These are phyloP conservation scores for Diacarnus erythraeanus DNA, from an alignment of 37 sponge, comb jelly and placozoan genomes.

Conservation along the genomic window DNA sequence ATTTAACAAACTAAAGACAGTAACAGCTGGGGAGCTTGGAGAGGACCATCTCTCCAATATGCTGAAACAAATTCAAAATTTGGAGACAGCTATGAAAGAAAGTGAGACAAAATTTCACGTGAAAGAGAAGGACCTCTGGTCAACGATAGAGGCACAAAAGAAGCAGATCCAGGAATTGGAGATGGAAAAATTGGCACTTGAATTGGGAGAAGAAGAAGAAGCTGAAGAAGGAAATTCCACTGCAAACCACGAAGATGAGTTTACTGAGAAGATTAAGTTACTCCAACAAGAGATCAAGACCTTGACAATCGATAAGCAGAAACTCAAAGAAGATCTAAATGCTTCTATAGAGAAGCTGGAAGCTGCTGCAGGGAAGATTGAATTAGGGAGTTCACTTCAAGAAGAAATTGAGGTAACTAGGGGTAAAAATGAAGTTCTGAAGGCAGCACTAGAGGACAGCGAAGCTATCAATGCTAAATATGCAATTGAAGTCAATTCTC, in stretches of 20 bases:
- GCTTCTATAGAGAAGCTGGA: not conserved
- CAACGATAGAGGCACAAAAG: slow-evolving; percentile 35
- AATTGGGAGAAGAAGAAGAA: slow-evolving; percentile 41
- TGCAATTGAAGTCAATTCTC: not conserved
- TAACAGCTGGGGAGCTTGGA: not conserved
- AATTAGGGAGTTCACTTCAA: not conserved
- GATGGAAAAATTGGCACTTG: slow-evolving; percentile 27
- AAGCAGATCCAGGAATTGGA: slow-evolving; percentile 34
- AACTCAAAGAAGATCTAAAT: not conserved
- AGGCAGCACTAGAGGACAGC: not conserved
- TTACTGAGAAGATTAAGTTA: not conserved
- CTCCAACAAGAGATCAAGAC: slow-evolving; percentile 19
- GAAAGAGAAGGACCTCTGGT: slow-evolving; percentile 34
- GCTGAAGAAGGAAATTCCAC: not conserved
- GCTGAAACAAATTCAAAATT: slow-evolving; percentile 6
- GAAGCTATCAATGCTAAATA: too few relatives aligned
- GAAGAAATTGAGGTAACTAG: not conserved
- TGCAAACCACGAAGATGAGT: not conserved
- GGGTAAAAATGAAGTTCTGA: not conserved
- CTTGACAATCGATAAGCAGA: slow-evolving; percentile 3
- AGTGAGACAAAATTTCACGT: slow-evolving; percentile 27
- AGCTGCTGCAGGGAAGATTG: not conserved
- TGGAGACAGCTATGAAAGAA: slow-evolving; percentile 18
- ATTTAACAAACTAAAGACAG: not conserved
- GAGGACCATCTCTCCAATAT: not conserved